Evolutionary conservation across 2,888 invertebrate genomes (phyloP), one percentile per base, ranked within the genome.

Genomic region (Euphydryas editha): DNA sequence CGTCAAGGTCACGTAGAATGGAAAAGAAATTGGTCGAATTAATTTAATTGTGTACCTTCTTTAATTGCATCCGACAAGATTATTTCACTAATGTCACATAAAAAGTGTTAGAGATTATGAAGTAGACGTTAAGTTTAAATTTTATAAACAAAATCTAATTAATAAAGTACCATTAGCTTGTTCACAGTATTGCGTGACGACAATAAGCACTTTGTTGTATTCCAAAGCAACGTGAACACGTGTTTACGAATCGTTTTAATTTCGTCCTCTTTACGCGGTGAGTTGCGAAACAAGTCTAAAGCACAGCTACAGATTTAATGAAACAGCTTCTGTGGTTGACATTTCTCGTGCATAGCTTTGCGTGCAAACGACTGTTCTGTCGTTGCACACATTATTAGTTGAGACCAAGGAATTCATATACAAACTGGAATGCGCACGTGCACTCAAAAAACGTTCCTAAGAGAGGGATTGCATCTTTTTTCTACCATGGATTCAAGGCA

Each of bases 321-420:
- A 51, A 21, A 13, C 21, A 36, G n/a, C n/a, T 51, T 54, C 36
- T 49, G 57, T 39, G n/a, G 62, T 49, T 49, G 62, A 62, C 57
- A 57, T 51, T 51, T 49, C 24, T 47, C 47, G 55, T 42, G 15
- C 39, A 24, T 21, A 20, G 47, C 18, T 46, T 57, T 47, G 49
- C n/a, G 39, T 62, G 37, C 21, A 39, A 36, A 46, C 39, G 47
- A 57, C 57, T 56, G 36, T 36, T n/a, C 0, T 1, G 21, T 11
- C 5, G 20, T 20, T 24, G 49, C 49, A 30, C 30, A 30, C 15
- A 24, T 51, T 51, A 51, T 57, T 21, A 39, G 13, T 10, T n/a
- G n/a, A n/a, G n/a, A n/a, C n/a, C n/a, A n/a, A n/a, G n/a, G n/a
- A n/a, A n/a, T n/a, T n/a, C n/a, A n/a, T n/a, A n/a, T n/a, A n/a